Percentiles rank a stretch among this genome's conserved stretches.
These are phyloP conservation scores for Lycopodina hypogea DNA, from an alignment of 37 sponge, comb jelly and placozoan genomes.

Conservation along the genomic window DNA sequence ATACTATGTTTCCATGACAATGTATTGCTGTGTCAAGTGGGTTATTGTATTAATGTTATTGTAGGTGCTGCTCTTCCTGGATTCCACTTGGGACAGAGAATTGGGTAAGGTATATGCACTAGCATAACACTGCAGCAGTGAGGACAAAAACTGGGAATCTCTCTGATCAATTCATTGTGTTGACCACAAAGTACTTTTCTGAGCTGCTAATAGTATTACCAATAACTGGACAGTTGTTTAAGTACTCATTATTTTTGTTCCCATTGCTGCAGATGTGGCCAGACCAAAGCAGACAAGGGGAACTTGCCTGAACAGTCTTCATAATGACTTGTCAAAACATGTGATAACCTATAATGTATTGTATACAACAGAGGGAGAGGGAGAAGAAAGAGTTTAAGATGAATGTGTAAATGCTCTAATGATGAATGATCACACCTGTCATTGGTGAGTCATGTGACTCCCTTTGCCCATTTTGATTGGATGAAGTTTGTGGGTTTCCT, in stretches of 20 bases:
- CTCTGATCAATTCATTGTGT: conserved; percentile 14
- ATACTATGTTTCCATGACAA: background rate
- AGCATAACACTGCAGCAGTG: conserved; percentile 9
- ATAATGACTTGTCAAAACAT: too few species aligned
- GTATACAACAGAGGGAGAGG: too few species aligned
- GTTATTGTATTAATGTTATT: background rate
- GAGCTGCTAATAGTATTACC: background rate
- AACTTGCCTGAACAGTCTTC: too few species aligned
- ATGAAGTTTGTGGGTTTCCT: background rate
- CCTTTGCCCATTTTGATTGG: conserved; percentile 23
- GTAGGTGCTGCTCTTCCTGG: background rate
- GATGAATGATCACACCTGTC: conserved; percentile 36
- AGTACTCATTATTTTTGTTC: too few species aligned
- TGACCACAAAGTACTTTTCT: conserved; percentile 47
- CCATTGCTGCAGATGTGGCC: too few species aligned
- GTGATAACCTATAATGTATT: too few species aligned
- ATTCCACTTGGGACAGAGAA: too few species aligned
- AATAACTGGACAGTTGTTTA: background rate
- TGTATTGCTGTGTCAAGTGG: background rate
- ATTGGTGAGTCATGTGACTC: conserved; percentile 43
- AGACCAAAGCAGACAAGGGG: too few species aligned
- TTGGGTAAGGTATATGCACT: too few species aligned
- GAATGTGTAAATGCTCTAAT: too few species aligned
- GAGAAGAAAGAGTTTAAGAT: too few species aligned
- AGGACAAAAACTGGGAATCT: conserved; percentile 39